Conservation (phyloP, 2,888 invertebrate species). For the Ptychoptera contaminata region DNA sequence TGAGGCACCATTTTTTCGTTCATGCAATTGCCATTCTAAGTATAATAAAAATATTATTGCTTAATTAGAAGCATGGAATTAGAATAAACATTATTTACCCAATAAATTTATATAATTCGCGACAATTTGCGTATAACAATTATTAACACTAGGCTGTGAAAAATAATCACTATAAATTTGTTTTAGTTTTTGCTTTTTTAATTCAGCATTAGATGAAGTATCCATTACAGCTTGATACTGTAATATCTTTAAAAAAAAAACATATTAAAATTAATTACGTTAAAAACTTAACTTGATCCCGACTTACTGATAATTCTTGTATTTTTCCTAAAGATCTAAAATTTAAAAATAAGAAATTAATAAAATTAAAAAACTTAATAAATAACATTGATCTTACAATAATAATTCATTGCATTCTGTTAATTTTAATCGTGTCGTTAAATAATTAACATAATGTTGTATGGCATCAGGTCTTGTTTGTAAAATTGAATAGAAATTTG, state of each 20-base stretch:
- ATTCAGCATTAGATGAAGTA: conserved; percentile 19
- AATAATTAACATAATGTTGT: conserved; percentile 56
- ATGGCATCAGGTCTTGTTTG: conserved; percentile 53
- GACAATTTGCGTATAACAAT: conserved; percentile 30
- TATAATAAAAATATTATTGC: conserved; percentile 1
- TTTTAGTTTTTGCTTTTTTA: conserved; percentile 32
- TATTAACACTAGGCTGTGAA: conserved; percentile 31
- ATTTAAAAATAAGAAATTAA: conserved; percentile 12
- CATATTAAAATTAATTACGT: conserved; percentile 1
- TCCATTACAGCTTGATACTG: conserved; percentile 27
- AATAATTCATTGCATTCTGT: conserved; percentile 54
- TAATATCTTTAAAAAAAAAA: conserved; percentile 23
- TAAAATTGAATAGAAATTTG: conserved; percentile 52
- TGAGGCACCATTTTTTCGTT: conserved; percentile 7
- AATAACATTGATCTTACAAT: conserved; percentile 38
- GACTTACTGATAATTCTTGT: conserved; percentile 50
- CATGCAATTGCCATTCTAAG: conserved; percentile 12
- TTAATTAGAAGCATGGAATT: no score
- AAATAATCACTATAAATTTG: conserved; percentile 36
- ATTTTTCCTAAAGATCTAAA: conserved; percentile 49
- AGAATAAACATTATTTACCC: conserved; percentile 13
- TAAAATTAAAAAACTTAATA: background rate
- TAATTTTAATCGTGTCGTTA: conserved; percentile 49
- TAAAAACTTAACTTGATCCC: conserved; percentile 3
- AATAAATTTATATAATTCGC: conserved; percentile 35